Evolutionary conservation across 2,888 invertebrate genomes (phyloP).

Genomic region (Urechis unicinctus): DNA sequence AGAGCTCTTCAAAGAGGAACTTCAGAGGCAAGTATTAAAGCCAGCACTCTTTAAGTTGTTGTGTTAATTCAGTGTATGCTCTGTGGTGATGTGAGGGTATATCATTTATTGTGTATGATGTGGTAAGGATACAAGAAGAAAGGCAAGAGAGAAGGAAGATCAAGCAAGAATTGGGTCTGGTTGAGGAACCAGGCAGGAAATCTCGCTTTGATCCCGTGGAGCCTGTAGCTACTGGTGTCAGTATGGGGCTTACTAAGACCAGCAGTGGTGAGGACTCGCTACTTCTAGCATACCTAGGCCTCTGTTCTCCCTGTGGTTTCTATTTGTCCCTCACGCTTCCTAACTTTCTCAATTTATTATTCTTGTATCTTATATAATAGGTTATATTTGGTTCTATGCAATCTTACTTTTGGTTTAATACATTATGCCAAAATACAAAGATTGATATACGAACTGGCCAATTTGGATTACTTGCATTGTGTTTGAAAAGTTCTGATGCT

Average conservation of each 20-base stretch:
- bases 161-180: conserved; percentile 39
- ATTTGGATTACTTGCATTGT: too few relatives aligned
- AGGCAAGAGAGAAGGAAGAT: conserved; percentile 87
- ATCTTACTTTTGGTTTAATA: neutral
- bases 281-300: too few relatives aligned
- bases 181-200: conserved; percentile 9
- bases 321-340: neutral
- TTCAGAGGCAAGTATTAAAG: conserved; percentile 81
- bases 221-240: conserved; percentile 13
- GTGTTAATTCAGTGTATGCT: neutral
- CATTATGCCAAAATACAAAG: too few relatives aligned
- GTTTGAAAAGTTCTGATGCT: too few relatives aligned
- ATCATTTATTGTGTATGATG: neutral
- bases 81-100: neutral
- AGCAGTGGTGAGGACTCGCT: too few relatives aligned
- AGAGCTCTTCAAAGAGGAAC: conserved; percentile 95
- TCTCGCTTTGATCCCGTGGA: conserved; percentile 15
- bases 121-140: conserved; percentile 86
- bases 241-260: conserved; percentile 10
- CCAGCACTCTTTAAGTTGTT: neutral
- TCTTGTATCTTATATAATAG: too few relatives aligned
- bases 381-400: neutral
- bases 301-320: neutral
- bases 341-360: neutral
- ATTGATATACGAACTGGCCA: too few relatives aligned